Evolutionary conservation across 2,113 vertebrate species (phyloP), one percentile per base, ranked within the genome.

Genomic region (Misgurnus anguillicaudatus): DNA sequence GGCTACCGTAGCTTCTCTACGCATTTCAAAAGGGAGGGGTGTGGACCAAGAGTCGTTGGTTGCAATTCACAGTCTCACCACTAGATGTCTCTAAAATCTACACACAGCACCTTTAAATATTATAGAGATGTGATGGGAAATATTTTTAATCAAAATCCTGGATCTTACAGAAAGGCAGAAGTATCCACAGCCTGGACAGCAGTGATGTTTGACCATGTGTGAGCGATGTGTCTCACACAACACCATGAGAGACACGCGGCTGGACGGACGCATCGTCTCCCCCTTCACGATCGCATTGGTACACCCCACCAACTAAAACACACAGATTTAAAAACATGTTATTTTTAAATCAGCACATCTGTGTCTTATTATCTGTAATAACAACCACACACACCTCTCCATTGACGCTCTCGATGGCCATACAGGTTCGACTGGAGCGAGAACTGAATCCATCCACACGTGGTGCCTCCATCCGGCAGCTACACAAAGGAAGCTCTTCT

Each of bases 131-230:
- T 31, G 24, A 31, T 31, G 24, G 24, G 24, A 31, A 31, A 31
- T 31, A 31, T 31, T 31, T 31, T 31, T 31, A 31, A 31, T 31
- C 24, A 31, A 31, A 31, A 1, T 31, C 24, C 24, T 17, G 16
- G 51, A 41, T 64, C 92, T 91, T 86, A 97, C 96, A 11, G 93
- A 91, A 0, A 95, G 92, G 83, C 96, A 98, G 92, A 98, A 98
- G 90, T 94, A 95, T 57, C 96, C 96, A 9, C 96, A 98, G 21
- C 96, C 96, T 0, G 96, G 96, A 74, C 96, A 98, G 88, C 96
- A 98, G 89, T 98, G 96, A 81, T 98, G 96, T 78, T 96, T 95
- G 68, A 97, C 95, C 96, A 98, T 98, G 83, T 96, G 93, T 38
- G 95, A 94, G 0, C 96, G 95, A 86, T 98, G 96, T 31, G 85